phyloP scores from a whole-genome alignment of 2,888 invertebrate genomes.

The Oscheius sp. region DNA sequence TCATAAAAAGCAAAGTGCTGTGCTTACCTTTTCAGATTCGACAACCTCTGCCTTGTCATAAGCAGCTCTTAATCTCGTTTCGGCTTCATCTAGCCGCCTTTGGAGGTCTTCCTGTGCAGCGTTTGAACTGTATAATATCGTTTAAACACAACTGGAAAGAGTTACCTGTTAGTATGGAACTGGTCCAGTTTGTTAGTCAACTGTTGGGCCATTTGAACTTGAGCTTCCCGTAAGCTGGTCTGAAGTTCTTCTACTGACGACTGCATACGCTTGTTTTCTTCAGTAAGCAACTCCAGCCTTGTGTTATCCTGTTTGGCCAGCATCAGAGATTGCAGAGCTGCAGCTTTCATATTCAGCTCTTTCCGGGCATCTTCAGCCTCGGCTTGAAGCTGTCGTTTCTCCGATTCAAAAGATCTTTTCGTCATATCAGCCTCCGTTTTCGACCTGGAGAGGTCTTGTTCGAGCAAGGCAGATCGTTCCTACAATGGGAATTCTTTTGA shows the following conservation, averaged over 20 bases:
- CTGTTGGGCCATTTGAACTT: slow-evolving; percentile 31
- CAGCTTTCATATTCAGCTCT: slow-evolving; percentile 63
- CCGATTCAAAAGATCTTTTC: slow-evolving; percentile 30
- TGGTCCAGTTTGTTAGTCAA: slow-evolving; percentile 30
- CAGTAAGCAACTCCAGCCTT: slow-evolving; percentile 41
- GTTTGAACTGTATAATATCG: slow-evolving; percentile 5
- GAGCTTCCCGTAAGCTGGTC: slow-evolving; percentile 21
- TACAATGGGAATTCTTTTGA: background rate
- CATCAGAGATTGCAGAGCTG: slow-evolving; percentile 64
- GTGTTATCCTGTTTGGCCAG: slow-evolving; percentile 60
- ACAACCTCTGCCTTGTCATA: slow-evolving; percentile 5
- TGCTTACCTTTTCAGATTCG: slow-evolving; percentile 13
- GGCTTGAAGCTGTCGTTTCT: slow-evolving; percentile 48
- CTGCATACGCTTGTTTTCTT: slow-evolving; percentile 39
- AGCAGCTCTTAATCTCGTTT: slow-evolving; percentile 2
- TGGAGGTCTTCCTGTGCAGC: slow-evolving; percentile 28
- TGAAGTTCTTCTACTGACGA: slow-evolving; percentile 24
- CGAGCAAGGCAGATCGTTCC: slow-evolving; percentile 1
- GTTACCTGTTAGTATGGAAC: slow-evolving; percentile 16
- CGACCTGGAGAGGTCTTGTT: slow-evolving; percentile 9
- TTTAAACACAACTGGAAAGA: background rate
- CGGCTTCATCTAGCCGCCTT: slow-evolving; percentile 13
- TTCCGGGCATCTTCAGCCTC: slow-evolving; percentile 58
- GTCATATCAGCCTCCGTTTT: slow-evolving; percentile 13
- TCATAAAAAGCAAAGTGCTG: background rate